Conservation (phyloP, 1,140 invertebrate genomes). For the Nebria ingens region DNA sequence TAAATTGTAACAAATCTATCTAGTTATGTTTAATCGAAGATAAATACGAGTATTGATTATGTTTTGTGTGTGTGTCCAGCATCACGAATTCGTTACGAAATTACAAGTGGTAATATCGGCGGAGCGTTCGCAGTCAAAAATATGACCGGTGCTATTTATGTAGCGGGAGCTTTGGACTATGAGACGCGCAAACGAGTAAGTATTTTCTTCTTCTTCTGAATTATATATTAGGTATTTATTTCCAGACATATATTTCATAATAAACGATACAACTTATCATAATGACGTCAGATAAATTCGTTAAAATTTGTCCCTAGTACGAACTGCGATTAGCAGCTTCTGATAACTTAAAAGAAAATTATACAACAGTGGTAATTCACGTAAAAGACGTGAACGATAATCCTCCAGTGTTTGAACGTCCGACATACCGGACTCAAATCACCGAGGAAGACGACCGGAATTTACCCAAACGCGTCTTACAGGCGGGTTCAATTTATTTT, state of each 20-base stretch:
- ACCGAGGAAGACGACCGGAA: conserved; percentile 92
- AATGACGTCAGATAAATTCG: too few relatives aligned
- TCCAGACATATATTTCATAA: too few relatives aligned
- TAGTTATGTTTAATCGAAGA: too few relatives aligned
- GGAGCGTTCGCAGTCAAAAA: conserved; percentile 95
- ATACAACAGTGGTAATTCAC: conserved; percentile 89
- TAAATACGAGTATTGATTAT: too few relatives aligned
- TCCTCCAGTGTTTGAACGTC: conserved; percentile 80
- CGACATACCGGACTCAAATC: conserved; percentile 89
- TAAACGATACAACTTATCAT: too few relatives aligned
- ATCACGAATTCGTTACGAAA: conserved; percentile 97
- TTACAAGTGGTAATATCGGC: conserved; percentile 96
- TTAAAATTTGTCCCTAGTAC: too few relatives aligned
- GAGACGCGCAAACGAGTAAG: conserved; percentile 82
- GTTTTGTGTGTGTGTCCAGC: conserved; percentile 49
- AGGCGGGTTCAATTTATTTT: conserved; percentile 47
- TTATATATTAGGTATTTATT: too few relatives aligned
- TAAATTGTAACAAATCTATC: too few relatives aligned
- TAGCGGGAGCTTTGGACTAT: conserved; percentile 86
- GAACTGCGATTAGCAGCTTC: conserved; percentile 86
- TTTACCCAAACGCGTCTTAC: conserved; percentile 83
- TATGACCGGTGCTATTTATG: conserved; percentile 94
- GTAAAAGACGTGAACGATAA: conserved; percentile 90
- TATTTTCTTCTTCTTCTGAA: conserved; percentile 21
- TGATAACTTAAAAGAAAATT: conserved; percentile 92